Evolutionary conservation across 2,888 invertebrate genomes (phyloP), one percentile per base, ranked within the genome.

Genomic region (Oxystoma pomonae): DNA sequence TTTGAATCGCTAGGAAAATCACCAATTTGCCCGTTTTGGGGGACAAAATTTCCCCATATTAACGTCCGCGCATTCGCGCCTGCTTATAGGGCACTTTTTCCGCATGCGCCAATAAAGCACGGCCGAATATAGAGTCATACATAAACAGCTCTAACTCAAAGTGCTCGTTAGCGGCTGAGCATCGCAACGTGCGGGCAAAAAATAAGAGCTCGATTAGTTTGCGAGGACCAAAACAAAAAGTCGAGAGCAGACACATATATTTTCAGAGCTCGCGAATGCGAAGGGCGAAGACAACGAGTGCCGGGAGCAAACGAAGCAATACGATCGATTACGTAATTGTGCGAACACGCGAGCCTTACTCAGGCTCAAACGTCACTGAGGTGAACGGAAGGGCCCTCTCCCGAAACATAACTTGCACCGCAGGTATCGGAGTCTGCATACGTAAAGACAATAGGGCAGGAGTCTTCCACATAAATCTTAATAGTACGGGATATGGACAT

Each of bases 281-380:
- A 35, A 35, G 12, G 35, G 35, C 35, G 3, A 35, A 3, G 35
- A 35, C 35, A 35, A 35, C 35, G 69, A 71, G 69, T 69, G 69
- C 70, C 75, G 75, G 74, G 70, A 69, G 70, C 67, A 65, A 67
- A 72, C 77, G 78, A 75, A 73, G 72, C 69, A 63, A 61, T 67
- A 73, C 78, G 77, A 78, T 74, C 74, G 73, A 74, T 72, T 64
- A 69, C 76, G 76, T 73, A 64, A 69, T 70, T 69, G 63, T 73
- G 75, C 76, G 78, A 76, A 74, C 77, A 74, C 76, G 75, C 75
- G 77, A 73, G 75, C 77, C 66, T 72, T 68, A 73, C 78, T 75
- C 75, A 71, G 73, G 78, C 77, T 73, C 74, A 75, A 75, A 74
- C 74, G 74, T 75, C 76, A 79, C 79, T 78, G 77, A 77, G 74